Evolutionary conservation across 2,113 vertebrate genomes (phyloP), one percentile per base, ranked within the genome.

Genomic region (Dasypus novemcinctus): DNA sequence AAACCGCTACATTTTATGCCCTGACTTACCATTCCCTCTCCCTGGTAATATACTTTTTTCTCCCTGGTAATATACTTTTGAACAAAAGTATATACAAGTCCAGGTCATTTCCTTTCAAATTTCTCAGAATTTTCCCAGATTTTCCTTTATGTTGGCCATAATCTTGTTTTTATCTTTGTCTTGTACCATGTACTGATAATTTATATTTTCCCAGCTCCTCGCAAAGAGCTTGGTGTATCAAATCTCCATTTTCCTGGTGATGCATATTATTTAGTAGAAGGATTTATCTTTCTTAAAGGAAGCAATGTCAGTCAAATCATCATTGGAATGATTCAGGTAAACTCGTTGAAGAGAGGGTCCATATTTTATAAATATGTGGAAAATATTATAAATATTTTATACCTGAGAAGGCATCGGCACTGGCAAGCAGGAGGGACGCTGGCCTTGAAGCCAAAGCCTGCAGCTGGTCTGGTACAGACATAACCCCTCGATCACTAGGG

Each of bases 331-430:
- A 91, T 64, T 90, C 8, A 80, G 29, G 21, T 43, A 80, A 54
- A 90, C 4, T 80, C 31, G 61, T 36, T 38, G 41, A 82, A 7
- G 9, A 90, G 29, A 74, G 61, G 69, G 57, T 63, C 54, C 57
- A 69, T 91, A 86, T 72, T 91, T 93, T 95, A 85, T 88, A 96
- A 89, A 80, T 89, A 78, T 75, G 63, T 92, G 92, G 87, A 71
- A 84, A 93, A 87, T 92, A 84, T 85, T 96, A 33, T 36, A 93
- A 95, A 74, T 91, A 76, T 79, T 93, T 82, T 86, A 87, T 54
- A 95, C 82, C 14, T 27, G 38, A 93, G 80, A 95, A 96, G 64
- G 4, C 49, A 38, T 4, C 4, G 10, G 8, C 15, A 31, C 14
- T 41, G 68, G n/a, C 64, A 87, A 52, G 69, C 61, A 85, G 52